phyloP scores from a whole-genome alignment of 2,888 invertebrate species.

The Steinernema hermaphroditum region DNA sequence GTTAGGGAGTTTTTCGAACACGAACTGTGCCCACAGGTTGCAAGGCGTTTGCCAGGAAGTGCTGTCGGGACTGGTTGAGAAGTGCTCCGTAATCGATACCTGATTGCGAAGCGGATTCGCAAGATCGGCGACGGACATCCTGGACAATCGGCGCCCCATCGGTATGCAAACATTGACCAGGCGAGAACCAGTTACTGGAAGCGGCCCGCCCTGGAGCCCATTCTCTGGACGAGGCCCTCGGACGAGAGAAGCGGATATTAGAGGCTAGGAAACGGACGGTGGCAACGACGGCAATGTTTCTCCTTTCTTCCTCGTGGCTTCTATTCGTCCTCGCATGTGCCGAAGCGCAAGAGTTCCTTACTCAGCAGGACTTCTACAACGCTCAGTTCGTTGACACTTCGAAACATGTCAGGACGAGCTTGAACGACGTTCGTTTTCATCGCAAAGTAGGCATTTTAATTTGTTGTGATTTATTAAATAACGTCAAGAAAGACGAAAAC shows the following conservation, averaged over 20 bases:
- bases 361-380: conserved; percentile 51
- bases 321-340: neutral
- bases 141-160: conserved; percentile 27
- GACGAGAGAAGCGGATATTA: neutral
- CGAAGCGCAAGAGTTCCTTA: conserved; percentile 43
- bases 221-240: neutral
- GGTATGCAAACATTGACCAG: conserved; percentile 8
- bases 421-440: conserved; percentile 42
- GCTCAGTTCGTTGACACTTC: conserved; percentile 45
- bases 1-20: no score
- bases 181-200: neutral
- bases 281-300: neutral
- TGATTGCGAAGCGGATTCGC: conserved; percentile 8
- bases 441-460: conserved; percentile 38
- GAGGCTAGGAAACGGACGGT: neutral
- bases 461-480: no score
- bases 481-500: no score
- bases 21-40: no score
- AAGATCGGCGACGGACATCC: conserved; percentile 19
- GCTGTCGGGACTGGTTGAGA: neutral
- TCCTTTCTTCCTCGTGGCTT: neutral
- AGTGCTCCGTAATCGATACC: conserved; percentile 6
- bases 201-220: conserved; percentile 8
- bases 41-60: neutral
- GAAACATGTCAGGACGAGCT: conserved; percentile 35